Conservation (phyloP, 2,888 invertebrate species). For the Himalopsyche anomala region DNA sequence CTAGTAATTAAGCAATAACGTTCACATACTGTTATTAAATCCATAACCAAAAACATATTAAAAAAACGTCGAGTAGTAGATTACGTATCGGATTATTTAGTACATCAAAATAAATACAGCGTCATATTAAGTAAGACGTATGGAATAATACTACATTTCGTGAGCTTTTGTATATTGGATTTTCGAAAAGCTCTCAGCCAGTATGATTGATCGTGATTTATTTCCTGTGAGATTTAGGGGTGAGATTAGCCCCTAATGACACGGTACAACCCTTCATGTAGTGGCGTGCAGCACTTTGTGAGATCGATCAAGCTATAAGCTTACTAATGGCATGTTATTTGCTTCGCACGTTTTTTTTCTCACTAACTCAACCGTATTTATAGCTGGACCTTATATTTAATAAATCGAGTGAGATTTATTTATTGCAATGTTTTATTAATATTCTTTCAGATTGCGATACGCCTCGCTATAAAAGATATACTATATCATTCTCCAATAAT, state of each 20-base stretch:
- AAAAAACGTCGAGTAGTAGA: background rate
- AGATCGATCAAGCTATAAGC: background rate
- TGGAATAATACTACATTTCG: slow-evolving; percentile 23
- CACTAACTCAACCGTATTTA: background rate
- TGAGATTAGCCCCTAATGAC: slow-evolving; percentile 60
- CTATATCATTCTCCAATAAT: too few species aligned
- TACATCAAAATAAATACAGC: background rate
- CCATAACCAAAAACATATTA: too few species aligned
- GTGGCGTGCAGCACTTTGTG: slow-evolving; percentile 1
- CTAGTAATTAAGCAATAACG: too few species aligned
- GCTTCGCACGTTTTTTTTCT: background rate
- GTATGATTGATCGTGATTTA: slow-evolving; percentile 59
- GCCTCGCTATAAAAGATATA: too few species aligned
- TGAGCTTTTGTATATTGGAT: slow-evolving; percentile 10
- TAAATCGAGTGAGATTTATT: too few species aligned
- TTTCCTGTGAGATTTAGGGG: slow-evolving; percentile 50
- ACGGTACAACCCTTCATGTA: slow-evolving; percentile 4
- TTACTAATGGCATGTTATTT: slow-evolving; percentile 36
- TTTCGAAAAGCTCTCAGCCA: slow-evolving; percentile 27
- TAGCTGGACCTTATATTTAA: background rate
- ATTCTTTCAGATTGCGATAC: too few species aligned
- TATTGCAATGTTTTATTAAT: too few species aligned
- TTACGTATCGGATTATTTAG: background rate
- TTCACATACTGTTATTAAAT: too few species aligned
- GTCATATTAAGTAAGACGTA: background rate